Evolutionary conservation across 2,113 vertebrate species (phyloP), one percentile per base, ranked within the genome.

Genomic region (Thamnophis sirtalis): DNA sequence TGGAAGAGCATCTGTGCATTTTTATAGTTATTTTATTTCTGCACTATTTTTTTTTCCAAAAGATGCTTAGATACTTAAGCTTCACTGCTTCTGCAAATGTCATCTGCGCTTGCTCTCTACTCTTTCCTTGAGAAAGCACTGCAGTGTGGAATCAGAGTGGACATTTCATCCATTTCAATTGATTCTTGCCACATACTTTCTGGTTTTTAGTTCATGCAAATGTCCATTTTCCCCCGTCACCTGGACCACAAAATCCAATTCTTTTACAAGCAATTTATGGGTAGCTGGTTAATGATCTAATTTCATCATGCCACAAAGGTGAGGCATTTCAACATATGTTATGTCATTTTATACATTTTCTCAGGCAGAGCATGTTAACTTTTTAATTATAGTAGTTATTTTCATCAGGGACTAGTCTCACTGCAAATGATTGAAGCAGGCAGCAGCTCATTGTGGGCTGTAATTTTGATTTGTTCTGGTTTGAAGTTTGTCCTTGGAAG

Each of bases 301-400:
- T 95, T 96, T 95, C 92, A 94, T 33, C 95, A 96, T 43, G 92
- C 95, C 90, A 93, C 94, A 90, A 95, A 95, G 84, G 94, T 95
- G 93, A 96, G 95, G 96, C 95, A 96, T 87, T 91, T 86, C 93
- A 95, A 93, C 95, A 96, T 96, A 95, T 96, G 95, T 93, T 96
- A n/a, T 89, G 94, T 87, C 93, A 95, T 92, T 91, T 94, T 94
- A 92, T 84, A 56, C 93, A 95, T 96, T 90, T 21, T 43, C 21
- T 38, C 68, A 93, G 93, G 94, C 93, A 54, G 0, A 94, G 93
- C 90, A 1, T 56, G 95, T 96, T 96, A 95, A 96, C 94, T 95
- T 93, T 95, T 92, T 95, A 94, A 95, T 95, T 26, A 24, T 15
- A 92, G 11, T 22, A 50, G 68, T n/a, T 89, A 48, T 84, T 92